These are phyloP conservation scores for Amorpha juglandis DNA, from an alignment of 2,888 invertebrate genomes.

Conservation along the genomic window DNA sequence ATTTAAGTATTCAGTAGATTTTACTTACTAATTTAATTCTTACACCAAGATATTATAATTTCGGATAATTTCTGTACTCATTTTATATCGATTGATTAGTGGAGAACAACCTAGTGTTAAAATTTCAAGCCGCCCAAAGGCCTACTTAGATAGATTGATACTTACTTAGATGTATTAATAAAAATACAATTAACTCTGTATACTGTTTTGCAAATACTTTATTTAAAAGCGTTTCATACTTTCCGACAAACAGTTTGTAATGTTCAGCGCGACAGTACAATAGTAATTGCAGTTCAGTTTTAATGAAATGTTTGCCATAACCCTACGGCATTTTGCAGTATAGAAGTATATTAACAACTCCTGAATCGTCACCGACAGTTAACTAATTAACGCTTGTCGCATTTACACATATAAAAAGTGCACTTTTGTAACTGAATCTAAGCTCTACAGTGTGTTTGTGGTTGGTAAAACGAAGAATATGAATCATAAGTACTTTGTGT, in stretches of 20 bases:
- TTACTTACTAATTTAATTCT: too few species aligned
- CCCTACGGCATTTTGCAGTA: constrained; percentile 41
- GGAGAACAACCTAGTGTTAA: too few species aligned
- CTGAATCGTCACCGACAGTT: constrained; percentile 43
- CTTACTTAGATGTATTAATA: too few species aligned
- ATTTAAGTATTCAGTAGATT: too few species aligned
- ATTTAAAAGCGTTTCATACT: constrained; percentile 36
- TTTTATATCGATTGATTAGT: too few species aligned
- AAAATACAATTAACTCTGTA: too few species aligned
- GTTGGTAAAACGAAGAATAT: too few species aligned
- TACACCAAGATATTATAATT: too few species aligned
- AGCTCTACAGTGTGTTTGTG: neutral
- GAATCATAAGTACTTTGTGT: too few species aligned
- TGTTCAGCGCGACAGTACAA: constrained; percentile 36
- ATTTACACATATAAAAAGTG: constrained; percentile 29
- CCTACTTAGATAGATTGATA: too few species aligned
- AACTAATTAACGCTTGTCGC: constrained; percentile 49
- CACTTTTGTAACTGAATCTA: constrained; percentile 4
- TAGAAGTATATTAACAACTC: constrained; percentile 49
- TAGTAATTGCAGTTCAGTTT: constrained; percentile 47
- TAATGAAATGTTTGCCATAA: constrained; percentile 49
- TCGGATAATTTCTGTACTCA: too few species aligned
- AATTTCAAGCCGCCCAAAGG: too few species aligned
- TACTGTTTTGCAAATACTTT: constrained; percentile 1
- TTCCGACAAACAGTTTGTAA: constrained; percentile 31